Evolutionary conservation across 2,797 vertebrate species (phyloP).

Genomic region (Poliocrania exsul): DNA sequence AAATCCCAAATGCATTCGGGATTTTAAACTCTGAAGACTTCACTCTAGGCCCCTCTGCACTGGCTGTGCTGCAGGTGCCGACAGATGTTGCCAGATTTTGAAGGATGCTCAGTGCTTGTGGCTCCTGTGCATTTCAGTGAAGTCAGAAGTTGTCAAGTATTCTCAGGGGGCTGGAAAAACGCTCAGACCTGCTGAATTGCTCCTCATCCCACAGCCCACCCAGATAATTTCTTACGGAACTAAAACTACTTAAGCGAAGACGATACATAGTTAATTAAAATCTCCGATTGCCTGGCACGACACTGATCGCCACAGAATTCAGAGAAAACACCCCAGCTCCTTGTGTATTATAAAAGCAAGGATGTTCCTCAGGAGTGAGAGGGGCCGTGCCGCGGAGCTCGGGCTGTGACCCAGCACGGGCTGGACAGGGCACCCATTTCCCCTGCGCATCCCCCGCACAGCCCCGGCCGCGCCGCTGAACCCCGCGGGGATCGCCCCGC

Average conservation of each 20-base stretch:
- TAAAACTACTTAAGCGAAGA: background rate
- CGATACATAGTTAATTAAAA: background rate
- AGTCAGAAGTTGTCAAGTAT: background rate
- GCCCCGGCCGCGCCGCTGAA: too few species aligned
- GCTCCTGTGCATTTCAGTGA: background rate
- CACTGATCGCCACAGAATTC: background rate
- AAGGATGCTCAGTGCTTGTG: background rate
- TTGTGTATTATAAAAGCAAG: rapidly evolving
- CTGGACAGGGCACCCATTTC: too few species aligned
- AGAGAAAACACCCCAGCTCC: background rate
- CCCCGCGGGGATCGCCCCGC: too few species aligned
- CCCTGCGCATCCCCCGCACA: too few species aligned
- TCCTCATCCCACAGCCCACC: background rate
- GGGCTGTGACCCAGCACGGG: background rate
- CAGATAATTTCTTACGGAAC: background rate
- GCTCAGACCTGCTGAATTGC: background rate
- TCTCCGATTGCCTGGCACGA: background rate
- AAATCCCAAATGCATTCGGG: background rate
- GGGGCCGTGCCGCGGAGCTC: background rate
- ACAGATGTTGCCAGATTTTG: rapidly evolving
- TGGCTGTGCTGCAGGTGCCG: background rate
- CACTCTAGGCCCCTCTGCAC: background rate
- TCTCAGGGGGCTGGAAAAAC: too few species aligned
- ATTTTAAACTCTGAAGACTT: background rate
- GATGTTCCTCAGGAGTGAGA: background rate